Percentiles rank a stretch among this genome's conserved stretches.
phyloP scores from a whole-genome alignment of 1,140 invertebrate species.

The Anagrus nilaparvatae region DNA sequence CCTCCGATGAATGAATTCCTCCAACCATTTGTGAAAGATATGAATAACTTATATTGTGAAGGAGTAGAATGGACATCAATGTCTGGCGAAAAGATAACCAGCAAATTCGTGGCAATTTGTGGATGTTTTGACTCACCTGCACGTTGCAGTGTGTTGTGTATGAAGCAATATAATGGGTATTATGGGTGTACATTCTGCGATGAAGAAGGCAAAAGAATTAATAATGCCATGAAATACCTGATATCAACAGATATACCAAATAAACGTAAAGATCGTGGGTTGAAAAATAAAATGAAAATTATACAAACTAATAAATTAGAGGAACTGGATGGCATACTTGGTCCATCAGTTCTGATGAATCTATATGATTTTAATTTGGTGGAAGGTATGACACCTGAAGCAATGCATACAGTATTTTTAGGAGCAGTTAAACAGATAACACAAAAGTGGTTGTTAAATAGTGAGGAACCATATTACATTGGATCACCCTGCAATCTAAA shows the following conservation, averaged over 20 bases:
- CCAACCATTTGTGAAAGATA: not conserved
- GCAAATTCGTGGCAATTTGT: not conserved
- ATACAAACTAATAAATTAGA: not conserved
- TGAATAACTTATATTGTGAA: not conserved
- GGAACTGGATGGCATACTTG: not conserved
- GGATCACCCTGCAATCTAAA: constrained; percentile 9
- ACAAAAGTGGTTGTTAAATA: constrained; percentile 13
- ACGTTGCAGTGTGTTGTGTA: constrained; percentile 12
- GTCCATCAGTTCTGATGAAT: not conserved
- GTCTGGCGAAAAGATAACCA: not conserved
- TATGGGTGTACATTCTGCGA: not conserved
- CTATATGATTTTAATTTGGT: constrained; percentile 11
- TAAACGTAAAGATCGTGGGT: not conserved
- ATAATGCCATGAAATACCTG: not conserved
- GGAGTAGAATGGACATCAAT: not conserved
- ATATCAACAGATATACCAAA: not conserved
- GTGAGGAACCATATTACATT: constrained; percentile 13
- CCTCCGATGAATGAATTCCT: constrained; percentile 2
- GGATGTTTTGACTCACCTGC: constrained; percentile 4
- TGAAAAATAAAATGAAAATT: not conserved
- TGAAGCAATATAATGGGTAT: constrained; percentile 16
- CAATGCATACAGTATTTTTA: constrained; percentile 16
- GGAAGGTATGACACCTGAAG: constrained; percentile 14
- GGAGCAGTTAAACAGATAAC: constrained; percentile 14
- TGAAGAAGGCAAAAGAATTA: constrained; percentile 1